Percentiles rank a stretch among this genome's conserved stretches.
phyloP scores from a whole-genome alignment of 2,113 vertebrate species.

The Narcine bancroftii region DNA sequence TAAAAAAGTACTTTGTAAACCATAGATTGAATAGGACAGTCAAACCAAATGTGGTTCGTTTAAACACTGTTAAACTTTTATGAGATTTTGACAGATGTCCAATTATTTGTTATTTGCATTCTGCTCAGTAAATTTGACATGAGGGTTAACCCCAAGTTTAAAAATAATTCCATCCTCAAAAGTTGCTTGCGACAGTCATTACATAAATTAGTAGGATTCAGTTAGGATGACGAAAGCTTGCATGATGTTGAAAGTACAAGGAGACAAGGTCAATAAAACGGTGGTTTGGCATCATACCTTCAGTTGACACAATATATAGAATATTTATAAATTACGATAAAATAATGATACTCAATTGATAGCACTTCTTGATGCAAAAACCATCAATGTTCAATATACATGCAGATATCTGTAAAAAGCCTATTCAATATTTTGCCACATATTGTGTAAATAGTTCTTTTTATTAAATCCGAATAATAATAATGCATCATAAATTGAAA shows the following conservation, averaged over 20 bases:
- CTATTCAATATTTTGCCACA: neutral
- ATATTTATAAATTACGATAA: neutral
- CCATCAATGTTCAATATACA: neutral
- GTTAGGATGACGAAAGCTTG: neutral
- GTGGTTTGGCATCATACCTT: neutral
- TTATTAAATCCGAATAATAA: neutral
- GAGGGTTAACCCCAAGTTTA: constrained; percentile 55
- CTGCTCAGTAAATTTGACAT: constrained; percentile 54
- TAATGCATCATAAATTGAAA: neutral
- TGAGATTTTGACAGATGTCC: constrained; percentile 69
- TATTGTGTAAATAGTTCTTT: neutral
- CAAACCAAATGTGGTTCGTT: constrained; percentile 56
- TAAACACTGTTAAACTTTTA: constrained; percentile 61
- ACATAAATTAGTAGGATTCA: constrained; percentile 27
- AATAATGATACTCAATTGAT: neutral
- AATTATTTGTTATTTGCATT: constrained; percentile 79
- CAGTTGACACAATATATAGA: neutral
- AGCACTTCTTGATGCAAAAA: neutral
- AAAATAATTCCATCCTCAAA: constrained; percentile 76
- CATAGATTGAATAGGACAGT: constrained; percentile 57
- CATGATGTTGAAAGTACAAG: neutral
- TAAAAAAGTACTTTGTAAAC: constrained; percentile 54
- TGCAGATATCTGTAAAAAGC: neutral
- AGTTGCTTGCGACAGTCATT: constrained; percentile 55
- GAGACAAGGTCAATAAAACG: neutral